Percentiles rank a stretch among this genome's conserved stretches.
Evolutionary conservation across 2,888 invertebrate genomes (phyloP).

Genomic region (Gymnocheta viridis): DNA sequence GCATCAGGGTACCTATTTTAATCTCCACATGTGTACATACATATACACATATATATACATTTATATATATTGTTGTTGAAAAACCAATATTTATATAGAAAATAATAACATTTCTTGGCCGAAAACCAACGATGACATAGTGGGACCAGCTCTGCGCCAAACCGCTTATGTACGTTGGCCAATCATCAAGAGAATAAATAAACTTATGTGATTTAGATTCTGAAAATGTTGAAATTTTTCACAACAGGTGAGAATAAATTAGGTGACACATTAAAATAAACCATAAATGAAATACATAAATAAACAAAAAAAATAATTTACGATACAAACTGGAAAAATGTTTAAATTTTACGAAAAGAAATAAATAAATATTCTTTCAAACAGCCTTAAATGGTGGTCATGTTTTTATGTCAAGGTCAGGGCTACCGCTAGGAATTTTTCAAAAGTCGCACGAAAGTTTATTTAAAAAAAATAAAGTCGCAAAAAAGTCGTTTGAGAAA

Average conservation of each 20-base stretch:
- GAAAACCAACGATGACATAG: neutral
- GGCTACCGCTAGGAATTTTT: no score
- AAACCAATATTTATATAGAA: neutral
- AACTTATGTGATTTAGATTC: slow-evolving; percentile 22
- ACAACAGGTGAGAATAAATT: slow-evolving; percentile 31
- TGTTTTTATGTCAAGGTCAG: neutral
- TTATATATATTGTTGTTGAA: neutral
- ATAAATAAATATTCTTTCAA: slow-evolving; percentile 12
- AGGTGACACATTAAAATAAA: slow-evolving; percentile 20
- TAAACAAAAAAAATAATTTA: neutral
- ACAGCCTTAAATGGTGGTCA: neutral
- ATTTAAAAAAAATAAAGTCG: no score
- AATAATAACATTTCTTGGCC: slow-evolving; percentile 36
- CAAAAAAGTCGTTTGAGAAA: no score
- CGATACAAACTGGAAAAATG: slow-evolving; percentile 15
- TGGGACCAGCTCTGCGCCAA: neutral
- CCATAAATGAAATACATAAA: neutral
- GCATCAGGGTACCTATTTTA: no score
- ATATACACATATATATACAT: no score
- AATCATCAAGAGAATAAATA: neutral
- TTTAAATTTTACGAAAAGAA: neutral
- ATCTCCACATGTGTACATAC: no score
- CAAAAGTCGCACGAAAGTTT: no score
- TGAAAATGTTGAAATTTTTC: neutral
- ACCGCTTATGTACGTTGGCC: no score